Evolutionary conservation across 2,113 vertebrate species (phyloP).

Genomic region (Phrynosoma blainvillii): DNA sequence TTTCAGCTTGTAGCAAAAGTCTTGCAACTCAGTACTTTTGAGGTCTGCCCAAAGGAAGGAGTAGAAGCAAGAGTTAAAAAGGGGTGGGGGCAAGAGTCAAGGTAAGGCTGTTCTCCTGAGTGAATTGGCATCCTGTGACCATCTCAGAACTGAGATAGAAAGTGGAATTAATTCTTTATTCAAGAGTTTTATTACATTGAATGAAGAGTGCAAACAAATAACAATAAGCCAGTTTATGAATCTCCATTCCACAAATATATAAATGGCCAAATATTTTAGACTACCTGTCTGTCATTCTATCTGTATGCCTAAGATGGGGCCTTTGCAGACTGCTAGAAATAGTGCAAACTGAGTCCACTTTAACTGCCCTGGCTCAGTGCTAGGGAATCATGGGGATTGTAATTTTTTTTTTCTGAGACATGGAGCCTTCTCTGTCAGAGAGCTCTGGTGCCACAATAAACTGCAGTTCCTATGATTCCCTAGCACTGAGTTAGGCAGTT

Average conservation of each 20-base stretch:
- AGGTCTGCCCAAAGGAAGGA: conserved; percentile 12
- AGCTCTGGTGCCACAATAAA: no score
- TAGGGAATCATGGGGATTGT: no score
- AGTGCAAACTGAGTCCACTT: no score
- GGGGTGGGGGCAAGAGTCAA: not conserved
- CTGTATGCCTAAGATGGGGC: not conserved
- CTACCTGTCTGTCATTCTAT: conserved; percentile 10
- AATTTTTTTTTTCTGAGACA: no score
- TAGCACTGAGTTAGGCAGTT: no score
- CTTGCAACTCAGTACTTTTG: not conserved
- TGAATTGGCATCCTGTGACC: conserved; percentile 5
- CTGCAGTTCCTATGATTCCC: no score
- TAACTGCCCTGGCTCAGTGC: no score
- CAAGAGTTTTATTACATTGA: not conserved
- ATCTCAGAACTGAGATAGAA: not conserved
- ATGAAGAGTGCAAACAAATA: not conserved
- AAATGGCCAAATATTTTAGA: not conserved
- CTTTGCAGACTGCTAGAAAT: no score
- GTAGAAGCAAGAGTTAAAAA: not conserved
- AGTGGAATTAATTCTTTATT: conserved; percentile 14
- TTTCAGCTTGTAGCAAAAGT: conserved; percentile 51
- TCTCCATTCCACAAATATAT: not conserved
- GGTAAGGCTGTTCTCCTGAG: not conserved
- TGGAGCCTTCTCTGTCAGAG: no score
- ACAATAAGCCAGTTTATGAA: not conserved